These are phyloP conservation scores for Dasyornis broadbenti DNA, from an alignment of 2,113 vertebrate genomes.

Conservation along the genomic window DNA sequence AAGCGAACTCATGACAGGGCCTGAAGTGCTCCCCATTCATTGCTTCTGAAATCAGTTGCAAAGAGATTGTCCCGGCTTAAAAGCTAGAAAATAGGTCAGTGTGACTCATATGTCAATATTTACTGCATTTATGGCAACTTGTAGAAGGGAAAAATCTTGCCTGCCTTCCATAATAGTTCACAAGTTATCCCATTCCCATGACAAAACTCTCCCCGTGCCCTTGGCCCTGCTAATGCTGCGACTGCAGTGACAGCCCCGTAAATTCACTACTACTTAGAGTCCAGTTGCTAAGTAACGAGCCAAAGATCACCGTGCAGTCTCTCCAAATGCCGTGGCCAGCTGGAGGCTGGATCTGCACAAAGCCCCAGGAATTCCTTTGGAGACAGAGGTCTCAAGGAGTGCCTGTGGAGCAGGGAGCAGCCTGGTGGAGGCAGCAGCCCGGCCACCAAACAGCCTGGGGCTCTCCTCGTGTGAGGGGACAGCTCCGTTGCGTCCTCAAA, in stretches of 20 bases:
- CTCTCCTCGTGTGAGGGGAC: neutral
- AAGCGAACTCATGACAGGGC: neutral
- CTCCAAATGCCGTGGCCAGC: neutral
- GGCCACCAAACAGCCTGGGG: neutral
- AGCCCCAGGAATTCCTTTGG: neutral
- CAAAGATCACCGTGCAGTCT: neutral
- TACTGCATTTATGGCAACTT: conserved; percentile 27
- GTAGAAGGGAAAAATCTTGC: neutral
- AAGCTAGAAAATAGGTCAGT: conserved; percentile 45
- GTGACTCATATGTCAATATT: conserved; percentile 54
- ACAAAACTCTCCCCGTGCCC: neutral
- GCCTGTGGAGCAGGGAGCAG: neutral
- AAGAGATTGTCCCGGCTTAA: neutral
- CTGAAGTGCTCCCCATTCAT: neutral
- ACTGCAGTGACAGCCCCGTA: neutral
- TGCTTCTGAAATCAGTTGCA: neutral
- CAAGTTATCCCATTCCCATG: neutral
- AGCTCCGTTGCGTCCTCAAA: neutral
- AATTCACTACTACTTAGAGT: neutral
- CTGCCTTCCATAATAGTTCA: neutral
- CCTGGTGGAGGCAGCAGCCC: neutral
- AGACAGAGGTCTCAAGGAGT: neutral
- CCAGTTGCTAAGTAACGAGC: conserved; percentile 42
- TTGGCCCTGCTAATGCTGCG: neutral
- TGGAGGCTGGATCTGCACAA: neutral